Base-by-base conservation (phyloP, 1,140 invertebrate species). In the Charaxes varanes region DNA sequence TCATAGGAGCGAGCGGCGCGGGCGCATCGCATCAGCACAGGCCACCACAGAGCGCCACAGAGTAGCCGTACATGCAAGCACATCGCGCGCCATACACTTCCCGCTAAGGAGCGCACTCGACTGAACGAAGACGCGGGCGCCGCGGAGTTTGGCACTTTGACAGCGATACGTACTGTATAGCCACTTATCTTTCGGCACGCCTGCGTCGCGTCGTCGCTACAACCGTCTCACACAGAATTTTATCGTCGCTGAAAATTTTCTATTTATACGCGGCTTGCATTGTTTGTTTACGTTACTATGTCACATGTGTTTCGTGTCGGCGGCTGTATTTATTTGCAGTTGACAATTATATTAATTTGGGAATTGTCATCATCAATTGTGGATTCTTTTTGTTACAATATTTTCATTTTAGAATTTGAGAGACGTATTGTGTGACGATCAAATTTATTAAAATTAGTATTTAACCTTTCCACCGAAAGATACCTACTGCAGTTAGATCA, bases 61-160 rank as follows among this genome's bases (percentile, higher is more conserved):
- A 83, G 63, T 54, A 83, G 67, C 42, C 76, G 76, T 49, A 80
- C 61, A 63, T 80, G 73, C 41, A 80, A 73, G 68, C 76, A 80
- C 76, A 83, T 83, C 62, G 65, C 68, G 61, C 69, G 70, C 74
- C 72, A 76, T 72, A 76, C 78, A 78, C 78, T 67, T 68, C 70
- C 65, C 63, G 34, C 76, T 77, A 72, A 77, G 70, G 71, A 73
- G 59, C 70, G 53, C 66, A 67, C 65, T 68, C 62, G 62, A 80
- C 79, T 80, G 78, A 82, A 73, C 58, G 69, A 57, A 73, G 60
- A 41, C 55, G 65, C 68, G 66, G 62, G 48, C 71, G 72, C 68
- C 62, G 45, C 60, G 53, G 58, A 56, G 53, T 73, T 77, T 83
- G 76, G 79, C 79, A 78, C 65, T 24, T 60, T 73, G 72, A 72